A percentile compares a stretch with the other conserved stretches of the same genome.
These are phyloP conservation scores for Ctenicera cuprea DNA, from an alignment of 2,888 invertebrate species.

Conservation along the genomic window DNA sequence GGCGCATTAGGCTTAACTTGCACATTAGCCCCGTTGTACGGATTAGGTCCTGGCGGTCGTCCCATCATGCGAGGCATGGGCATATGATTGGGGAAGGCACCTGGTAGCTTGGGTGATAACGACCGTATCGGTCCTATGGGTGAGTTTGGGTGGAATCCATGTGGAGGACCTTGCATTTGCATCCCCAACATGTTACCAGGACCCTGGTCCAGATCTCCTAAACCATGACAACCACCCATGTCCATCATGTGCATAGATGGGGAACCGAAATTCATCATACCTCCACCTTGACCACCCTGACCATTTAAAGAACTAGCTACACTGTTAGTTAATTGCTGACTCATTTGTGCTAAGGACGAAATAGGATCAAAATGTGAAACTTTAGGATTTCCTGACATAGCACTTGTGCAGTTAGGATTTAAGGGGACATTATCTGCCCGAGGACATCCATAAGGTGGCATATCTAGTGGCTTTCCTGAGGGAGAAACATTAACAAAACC, in stretches of 20 bases:
- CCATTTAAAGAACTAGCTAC: slow-evolving; percentile 78
- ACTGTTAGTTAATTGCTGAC: slow-evolving; percentile 91
- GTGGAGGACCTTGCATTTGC: slow-evolving; percentile 71
- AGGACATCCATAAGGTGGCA: slow-evolving; percentile 71
- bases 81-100: slow-evolving; percentile 74
- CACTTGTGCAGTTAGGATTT: slow-evolving; percentile 79
- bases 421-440: slow-evolving; percentile 79
- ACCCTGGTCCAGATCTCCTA: slow-evolving; percentile 69
- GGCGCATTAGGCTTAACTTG: slow-evolving; percentile 98
- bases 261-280: slow-evolving; percentile 77
- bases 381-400: slow-evolving; percentile 77
- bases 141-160: slow-evolving; percentile 70
- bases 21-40: slow-evolving; percentile 87
- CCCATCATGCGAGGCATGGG: slow-evolving; percentile 78
- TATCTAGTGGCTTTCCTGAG: slow-evolving; percentile 69
- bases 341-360: slow-evolving; percentile 95
- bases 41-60: slow-evolving; percentile 77
- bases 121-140: slow-evolving; percentile 70
- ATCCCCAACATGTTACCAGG: slow-evolving; percentile 68
- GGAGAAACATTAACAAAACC: slow-evolving; percentile 72
- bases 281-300: slow-evolving; percentile 73
- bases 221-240: slow-evolving; percentile 70
- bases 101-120: slow-evolving; percentile 81
- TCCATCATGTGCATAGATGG: slow-evolving; percentile 73
- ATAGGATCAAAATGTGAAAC: slow-evolving; percentile 92